Base-by-base conservation (phyloP, 2,888 invertebrate species). In the Nudaria mundana region DNA sequence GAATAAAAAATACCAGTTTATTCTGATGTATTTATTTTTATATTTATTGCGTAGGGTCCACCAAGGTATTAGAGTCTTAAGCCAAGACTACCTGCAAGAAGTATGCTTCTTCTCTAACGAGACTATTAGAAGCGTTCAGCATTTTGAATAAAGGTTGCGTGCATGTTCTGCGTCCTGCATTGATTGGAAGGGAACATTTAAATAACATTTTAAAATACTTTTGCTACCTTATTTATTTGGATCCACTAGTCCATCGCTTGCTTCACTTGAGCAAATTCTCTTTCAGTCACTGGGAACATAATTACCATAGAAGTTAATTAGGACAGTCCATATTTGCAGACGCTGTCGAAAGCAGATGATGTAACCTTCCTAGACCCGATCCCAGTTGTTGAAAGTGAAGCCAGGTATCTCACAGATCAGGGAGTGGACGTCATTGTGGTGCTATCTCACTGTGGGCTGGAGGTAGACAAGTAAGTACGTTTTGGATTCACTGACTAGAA, bases 391-490 rank as follows among this genome's bases (percentile, higher is more conserved):
- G 83, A 91, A 37, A 81, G 76, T 31, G 93, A 95, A 81, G 93
- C 94, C 0, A 71, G 88, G 39, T 66, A 87, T 41, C 64, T 95
- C 7, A 89, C 90, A 2, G 81, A 90, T 2, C 76, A 92, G 62
- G 93, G 93, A 1, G 91, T 95, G 2, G 91, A 95, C 49, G 94
- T 95, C 8, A 94, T 96, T 37, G 91, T 97, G 48, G 94, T 94
- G 1, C 72, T 97, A 6, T 96, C 96, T 0, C 97, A 97, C 68
- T 93, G 94, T 48, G 96, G 97, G 2, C 90, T 94, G 35, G 81
- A 88, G 2, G 86, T 91, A n/a, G 94, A 94, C 60, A 79, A 89
- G 83, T 89, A 60, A 73, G 81, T 74, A 3, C 5, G 8, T 13
- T 23, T 12, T 13, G 1, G 13, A n/a, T 7, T 1, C 5, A n/a